Conservation (phyloP, 2,888 invertebrate genomes). For the Hirtodrosophila confusa region DNA sequence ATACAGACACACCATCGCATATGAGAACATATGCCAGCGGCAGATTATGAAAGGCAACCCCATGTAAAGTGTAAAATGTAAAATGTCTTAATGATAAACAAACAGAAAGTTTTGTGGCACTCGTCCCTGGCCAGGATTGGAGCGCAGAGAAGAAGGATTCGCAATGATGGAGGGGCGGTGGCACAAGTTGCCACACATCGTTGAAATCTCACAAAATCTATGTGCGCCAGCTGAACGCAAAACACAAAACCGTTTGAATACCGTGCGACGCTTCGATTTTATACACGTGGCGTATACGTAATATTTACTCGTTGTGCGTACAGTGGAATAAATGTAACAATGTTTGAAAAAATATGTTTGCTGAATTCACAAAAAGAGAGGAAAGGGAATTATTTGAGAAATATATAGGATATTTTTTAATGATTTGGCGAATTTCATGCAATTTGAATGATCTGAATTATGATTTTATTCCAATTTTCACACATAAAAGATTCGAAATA, state of each 20-base stretch:
- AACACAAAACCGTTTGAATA: constrained; percentile 43
- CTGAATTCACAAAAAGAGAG: too few relatives aligned
- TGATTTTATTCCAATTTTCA: too few relatives aligned
- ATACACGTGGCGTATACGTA: constrained; percentile 69
- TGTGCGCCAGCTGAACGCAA: constrained; percentile 29
- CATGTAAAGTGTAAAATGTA: constrained; percentile 66
- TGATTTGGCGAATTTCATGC: too few relatives aligned
- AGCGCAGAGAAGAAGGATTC: constrained; percentile 16
- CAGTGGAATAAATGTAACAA: constrained; percentile 23
- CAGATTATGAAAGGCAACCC: constrained; percentile 74
- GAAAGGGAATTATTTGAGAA: too few relatives aligned
- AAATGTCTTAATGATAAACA: constrained; percentile 79
- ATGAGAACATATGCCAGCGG: constrained; percentile 63
- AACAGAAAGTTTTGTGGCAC: constrained; percentile 72
- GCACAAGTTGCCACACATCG: constrained; percentile 47
- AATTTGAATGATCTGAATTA: too few relatives aligned
- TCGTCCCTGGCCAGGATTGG: constrained; percentile 62
- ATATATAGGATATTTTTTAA: too few relatives aligned
- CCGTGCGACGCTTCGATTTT: constrained; percentile 43
- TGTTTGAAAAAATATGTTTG: neutral
- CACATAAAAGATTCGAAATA: too few relatives aligned
- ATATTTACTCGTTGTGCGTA: constrained; percentile 42
- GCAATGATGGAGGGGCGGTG: constrained; percentile 37
- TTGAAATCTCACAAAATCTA: constrained; percentile 59
- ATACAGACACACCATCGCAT: constrained; percentile 17